A percentile compares a stretch with the other conserved stretches of the same genome.
These are phyloP conservation scores for Numenius phaeopus DNA, from an alignment of 2,797 vertebrate genomes.

Conservation along the genomic window DNA sequence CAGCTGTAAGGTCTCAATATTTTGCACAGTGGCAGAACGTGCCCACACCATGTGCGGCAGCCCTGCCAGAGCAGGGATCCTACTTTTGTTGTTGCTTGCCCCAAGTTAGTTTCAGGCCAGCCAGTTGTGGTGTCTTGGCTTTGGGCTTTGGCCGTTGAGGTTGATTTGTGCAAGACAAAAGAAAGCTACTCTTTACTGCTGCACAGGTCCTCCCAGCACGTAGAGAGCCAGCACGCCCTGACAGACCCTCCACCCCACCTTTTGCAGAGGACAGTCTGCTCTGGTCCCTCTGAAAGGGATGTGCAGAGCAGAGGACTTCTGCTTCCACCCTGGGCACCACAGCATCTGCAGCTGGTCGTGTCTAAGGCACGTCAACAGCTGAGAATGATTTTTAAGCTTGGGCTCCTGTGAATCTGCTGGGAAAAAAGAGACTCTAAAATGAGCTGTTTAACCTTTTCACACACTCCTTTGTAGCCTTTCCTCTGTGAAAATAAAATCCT, in stretches of 20 bases:
- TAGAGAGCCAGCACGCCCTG: not conserved
- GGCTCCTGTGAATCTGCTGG: not conserved
- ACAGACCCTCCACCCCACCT: not conserved
- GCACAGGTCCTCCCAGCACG: rapidly evolving
- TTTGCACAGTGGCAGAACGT: not conserved
- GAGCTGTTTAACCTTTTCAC: constrained; percentile 1
- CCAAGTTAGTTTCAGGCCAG: not conserved
- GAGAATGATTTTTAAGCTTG: not conserved
- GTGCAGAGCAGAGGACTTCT: not conserved
- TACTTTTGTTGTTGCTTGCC: not conserved
- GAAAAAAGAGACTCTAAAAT: not conserved
- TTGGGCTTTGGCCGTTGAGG: not conserved
- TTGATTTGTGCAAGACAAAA: not conserved
- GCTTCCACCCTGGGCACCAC: not conserved
- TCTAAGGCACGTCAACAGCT: not conserved
- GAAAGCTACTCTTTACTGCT: not conserved
- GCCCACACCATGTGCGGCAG: rapidly evolving
- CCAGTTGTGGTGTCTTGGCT: not conserved
- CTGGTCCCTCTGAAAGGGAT: not conserved
- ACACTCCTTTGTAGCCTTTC: not conserved
- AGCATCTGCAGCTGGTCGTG: not conserved
- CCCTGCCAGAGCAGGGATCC: not conserved
- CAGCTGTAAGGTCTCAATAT: not conserved
- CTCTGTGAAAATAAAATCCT: not conserved
- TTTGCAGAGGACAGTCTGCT: not conserved